Percentiles rank a stretch among this genome's conserved stretches.
These are phyloP conservation scores for Branchellion lobata DNA, from an alignment of 2,888 invertebrate species.

Conservation along the genomic window DNA sequence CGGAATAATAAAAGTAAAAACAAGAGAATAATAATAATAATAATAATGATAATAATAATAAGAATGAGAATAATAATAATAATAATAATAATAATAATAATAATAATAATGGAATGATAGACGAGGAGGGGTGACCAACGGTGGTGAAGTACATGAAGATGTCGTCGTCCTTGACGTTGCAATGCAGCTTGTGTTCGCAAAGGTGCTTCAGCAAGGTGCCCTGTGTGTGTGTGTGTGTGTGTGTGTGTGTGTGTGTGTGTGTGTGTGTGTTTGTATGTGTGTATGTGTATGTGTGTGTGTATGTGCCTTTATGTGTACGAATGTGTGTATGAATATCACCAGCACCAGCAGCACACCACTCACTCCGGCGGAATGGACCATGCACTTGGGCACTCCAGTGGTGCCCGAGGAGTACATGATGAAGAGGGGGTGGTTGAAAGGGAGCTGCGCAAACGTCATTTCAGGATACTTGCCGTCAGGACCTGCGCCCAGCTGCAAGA, in stretches of 20 bases:
- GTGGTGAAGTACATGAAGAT: slow-evolving; percentile 67
- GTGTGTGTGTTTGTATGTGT: slow-evolving; percentile 13
- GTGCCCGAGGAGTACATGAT: slow-evolving; percentile 69
- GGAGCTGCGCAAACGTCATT: slow-evolving; percentile 64
- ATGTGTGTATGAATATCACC: neutral
- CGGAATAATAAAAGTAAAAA: no score
- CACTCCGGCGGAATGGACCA: slow-evolving; percentile 67
- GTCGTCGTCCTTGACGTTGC: slow-evolving; percentile 64
- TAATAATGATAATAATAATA: no score
- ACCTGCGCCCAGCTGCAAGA: slow-evolving; percentile 53
- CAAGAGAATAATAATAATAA: no score
- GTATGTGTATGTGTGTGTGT: slow-evolving; percentile 22
- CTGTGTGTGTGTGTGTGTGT: slow-evolving; percentile 55
- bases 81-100: neutral
- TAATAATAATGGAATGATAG: neutral
- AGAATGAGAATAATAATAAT: neutral
- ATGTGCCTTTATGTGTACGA: neutral
- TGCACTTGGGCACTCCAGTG: slow-evolving; percentile 67
- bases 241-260: slow-evolving; percentile 18
- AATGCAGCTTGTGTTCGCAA: slow-evolving; percentile 66
- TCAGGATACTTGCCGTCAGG: slow-evolving; percentile 53
- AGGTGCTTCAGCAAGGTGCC: slow-evolving; percentile 67
- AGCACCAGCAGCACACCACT: slow-evolving; percentile 52
- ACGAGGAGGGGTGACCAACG: slow-evolving; percentile 56
- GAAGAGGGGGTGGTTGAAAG: slow-evolving; percentile 67